Base-by-base conservation (phyloP, 30 jellyfish, hydroid and myxozoan species). In the Turritopsis rubra region DNA sequence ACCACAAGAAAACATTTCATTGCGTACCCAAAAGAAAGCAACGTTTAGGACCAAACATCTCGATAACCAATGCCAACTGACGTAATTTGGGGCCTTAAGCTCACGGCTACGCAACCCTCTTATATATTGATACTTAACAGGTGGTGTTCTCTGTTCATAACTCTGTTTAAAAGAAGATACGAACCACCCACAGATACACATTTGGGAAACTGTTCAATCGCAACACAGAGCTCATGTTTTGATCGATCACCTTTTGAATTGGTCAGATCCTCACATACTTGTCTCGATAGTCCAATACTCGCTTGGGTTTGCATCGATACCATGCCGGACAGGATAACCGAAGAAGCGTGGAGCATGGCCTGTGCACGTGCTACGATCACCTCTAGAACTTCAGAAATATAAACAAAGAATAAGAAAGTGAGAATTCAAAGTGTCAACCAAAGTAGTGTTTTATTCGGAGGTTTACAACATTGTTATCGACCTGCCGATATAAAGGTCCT, bases 341-440 rank as follows among this genome's bases (percentile, higher is more conserved):
- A 87, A 1, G 90, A 88, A 7, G 98, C 98, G 52, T 54, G 27
- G 29, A 87, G 94, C 98, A 92, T 92, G 1, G 96, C 98, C 27
- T 83, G 88, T 17, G 98, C 96, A 66, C 98, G 86, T 52, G 90
- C 90, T 53, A 81, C 81, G 21, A 80, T 79, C 23, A 92, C 65
- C 16, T 71, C 18, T 52, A 92, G 81, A 19, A 89, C 98, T 92
- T 24, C 30, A 79, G 60, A n/a, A n/a, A n/a, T n/a, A n/a, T n/a
- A n/a, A n/a, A n/a, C n/a, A n/a, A 18, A 76, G 73, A 21, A 23
- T n/a, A n/a, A n/a, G n/a, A n/a, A n/a, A n/a, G n/a, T n/a, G n/a
- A n/a, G n/a, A n/a, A n/a, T n/a, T n/a, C n/a, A n/a, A n/a, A n/a
- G n/a, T n/a, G n/a, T n/a, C n/a, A n/a, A n/a, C n/a, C n/a, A n/a